A percentile compares a stretch with the other conserved stretches of the same genome.
Conservation (phyloP, 1,140 invertebrate genomes). For the Amphibalanus amphitrite region DNA sequence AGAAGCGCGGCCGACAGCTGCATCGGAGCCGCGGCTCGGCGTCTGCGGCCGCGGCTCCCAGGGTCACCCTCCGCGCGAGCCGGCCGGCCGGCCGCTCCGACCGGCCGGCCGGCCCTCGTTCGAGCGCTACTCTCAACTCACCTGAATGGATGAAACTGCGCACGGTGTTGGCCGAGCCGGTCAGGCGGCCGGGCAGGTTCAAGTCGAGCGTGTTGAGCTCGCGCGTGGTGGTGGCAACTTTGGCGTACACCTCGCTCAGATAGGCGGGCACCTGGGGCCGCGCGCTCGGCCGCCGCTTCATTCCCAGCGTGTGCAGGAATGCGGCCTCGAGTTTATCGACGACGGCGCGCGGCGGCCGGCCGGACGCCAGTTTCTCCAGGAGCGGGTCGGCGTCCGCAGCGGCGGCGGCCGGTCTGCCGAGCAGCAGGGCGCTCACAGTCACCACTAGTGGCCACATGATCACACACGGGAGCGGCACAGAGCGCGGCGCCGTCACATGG, state of each 20-base stretch:
- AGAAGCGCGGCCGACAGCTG: too few species aligned
- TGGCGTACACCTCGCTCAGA: not conserved
- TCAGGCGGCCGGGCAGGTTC: not conserved
- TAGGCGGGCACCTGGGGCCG: not conserved
- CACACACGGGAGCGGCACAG: not conserved
- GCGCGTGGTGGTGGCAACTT: not conserved
- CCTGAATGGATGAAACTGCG: not conserved
- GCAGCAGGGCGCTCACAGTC: not conserved
- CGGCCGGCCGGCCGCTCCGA: too few species aligned
- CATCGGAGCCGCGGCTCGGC: too few species aligned
- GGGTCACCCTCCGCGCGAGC: too few species aligned
- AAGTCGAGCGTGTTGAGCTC: conserved; percentile 1
- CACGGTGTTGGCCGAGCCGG: not conserved
- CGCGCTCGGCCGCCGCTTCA: not conserved
- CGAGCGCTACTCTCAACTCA: not conserved
- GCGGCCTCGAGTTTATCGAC: not conserved
- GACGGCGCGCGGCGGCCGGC: not conserved
- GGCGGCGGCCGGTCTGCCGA: not conserved
- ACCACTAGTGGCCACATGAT: not conserved
- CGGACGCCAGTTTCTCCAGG: not conserved
- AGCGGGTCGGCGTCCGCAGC: not conserved
- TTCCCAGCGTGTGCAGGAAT: not conserved
- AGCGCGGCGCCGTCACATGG: not conserved
- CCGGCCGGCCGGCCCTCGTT: too few species aligned
- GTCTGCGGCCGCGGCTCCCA: too few species aligned